Evolutionary conservation across 2,113 vertebrate species (phyloP).

Genomic region (Vulpes lagopus): DNA sequence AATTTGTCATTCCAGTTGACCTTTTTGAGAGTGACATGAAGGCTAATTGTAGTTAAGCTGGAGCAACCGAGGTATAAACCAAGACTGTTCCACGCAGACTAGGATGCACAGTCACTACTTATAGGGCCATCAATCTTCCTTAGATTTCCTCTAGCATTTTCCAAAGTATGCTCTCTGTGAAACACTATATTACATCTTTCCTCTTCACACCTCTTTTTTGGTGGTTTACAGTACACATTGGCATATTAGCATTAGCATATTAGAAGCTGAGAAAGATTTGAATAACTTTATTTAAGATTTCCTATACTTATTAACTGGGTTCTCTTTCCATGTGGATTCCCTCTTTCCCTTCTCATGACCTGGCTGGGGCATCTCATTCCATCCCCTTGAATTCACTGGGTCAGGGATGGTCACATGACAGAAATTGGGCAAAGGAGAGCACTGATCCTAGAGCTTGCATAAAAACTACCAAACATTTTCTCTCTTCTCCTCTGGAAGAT

Average conservation of each 20-base stretch:
- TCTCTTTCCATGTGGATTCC: neutral
- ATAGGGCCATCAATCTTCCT: neutral
- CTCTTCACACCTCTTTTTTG: neutral
- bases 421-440: neutral
- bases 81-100: neutral
- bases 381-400: neutral
- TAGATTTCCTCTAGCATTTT: neutral
- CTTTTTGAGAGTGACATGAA: neutral
- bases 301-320: neutral
- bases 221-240: neutral
- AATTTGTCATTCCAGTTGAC: neutral
- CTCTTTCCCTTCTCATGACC: neutral
- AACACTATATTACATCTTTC: neutral
- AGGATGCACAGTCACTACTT: neutral
- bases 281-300: neutral
- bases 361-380: no score
- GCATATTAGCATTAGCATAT: slow-evolving; percentile 1
- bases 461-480: neutral
- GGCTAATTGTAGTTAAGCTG: neutral
- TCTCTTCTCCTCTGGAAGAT: neutral
- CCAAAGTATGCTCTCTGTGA: neutral
- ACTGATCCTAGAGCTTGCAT: neutral
- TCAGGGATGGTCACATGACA: neutral
- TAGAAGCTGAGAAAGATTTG: neutral
- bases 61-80: neutral